Evolutionary conservation across 2,113 vertebrate genomes (phyloP), one percentile per base, ranked within the genome.

Genomic region (Brachionichthys hirsutus): DNA sequence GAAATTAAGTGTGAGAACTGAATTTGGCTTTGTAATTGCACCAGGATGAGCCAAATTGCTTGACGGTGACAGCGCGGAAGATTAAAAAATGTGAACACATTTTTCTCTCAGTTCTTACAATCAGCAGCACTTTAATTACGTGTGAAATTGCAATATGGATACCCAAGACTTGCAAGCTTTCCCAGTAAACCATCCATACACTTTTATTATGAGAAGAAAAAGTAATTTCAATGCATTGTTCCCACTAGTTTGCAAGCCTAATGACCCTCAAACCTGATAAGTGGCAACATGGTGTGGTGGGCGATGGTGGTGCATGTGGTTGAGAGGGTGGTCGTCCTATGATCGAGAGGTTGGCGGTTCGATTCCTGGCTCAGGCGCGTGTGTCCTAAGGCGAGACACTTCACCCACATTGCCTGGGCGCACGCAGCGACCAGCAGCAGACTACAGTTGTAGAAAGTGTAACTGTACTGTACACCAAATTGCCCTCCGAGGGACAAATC

Each of bases 111-210:
- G 53, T 22, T 8, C 3, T 63, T 9, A 24, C 35, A 56, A 55
- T 62, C 15, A 56, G 34, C 14, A 16, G 24, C 1, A 30, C 50
- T 43, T 68, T 55, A 49, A 62, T 67, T 54, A 65, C 47, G 42
- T 71, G 60, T 62, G 34, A 83, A 79, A 72, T 15, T 13, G n/a
- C 16, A 51, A 62, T 62, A 54, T 44, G n/a, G 19, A 58, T 18
- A 46, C 14, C 30, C 12, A 41, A 19, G 19, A 30, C 43, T 22
- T 48, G 41, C 14, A 4, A 24, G 12, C n/a, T 62, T 45, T 73
- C 15, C 30, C 20, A 52, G 50, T 50, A 75, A 76, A 49, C 11
- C 13, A 68, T 73, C 42, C 38, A 65, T 44, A 48, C 10, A 18
- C 16, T 42, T 51, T 51, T 54, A 18, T 19, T 54, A 15, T 15